Conservation (phyloP, 2,797 vertebrate genomes). For the Pogonophryne albipinna region DNA sequence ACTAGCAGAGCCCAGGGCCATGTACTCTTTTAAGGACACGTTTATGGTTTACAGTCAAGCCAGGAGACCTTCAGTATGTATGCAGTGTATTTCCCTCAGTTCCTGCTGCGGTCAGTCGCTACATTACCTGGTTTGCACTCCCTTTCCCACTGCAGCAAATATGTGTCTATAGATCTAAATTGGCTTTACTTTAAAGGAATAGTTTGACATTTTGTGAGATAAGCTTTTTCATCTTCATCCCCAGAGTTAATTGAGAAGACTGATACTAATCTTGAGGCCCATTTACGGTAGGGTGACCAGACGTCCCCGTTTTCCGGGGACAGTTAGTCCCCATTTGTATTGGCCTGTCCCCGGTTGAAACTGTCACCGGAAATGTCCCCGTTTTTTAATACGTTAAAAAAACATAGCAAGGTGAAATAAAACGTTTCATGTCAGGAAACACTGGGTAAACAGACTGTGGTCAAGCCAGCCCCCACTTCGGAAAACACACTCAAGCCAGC, state of each 20-base stretch:
- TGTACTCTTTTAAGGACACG: slow-evolving; percentile 17
- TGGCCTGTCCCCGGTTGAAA: no score
- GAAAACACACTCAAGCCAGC: no score
- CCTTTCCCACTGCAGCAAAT: slow-evolving; percentile 4
- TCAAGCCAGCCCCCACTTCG: no score
- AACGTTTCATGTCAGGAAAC: no score
- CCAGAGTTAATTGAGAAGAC: background rate
- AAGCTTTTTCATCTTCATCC: background rate
- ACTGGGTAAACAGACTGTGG: no score
- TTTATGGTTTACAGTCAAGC: slow-evolving; percentile 34
- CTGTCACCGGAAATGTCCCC: no score
- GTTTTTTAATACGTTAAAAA: no score
- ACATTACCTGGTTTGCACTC: slow-evolving; percentile 1
- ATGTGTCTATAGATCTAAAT: slow-evolving; percentile 9
- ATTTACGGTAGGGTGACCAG: background rate
- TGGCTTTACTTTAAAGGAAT: slow-evolving; percentile 1
- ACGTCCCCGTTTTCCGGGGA: no score
- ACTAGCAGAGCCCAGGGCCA: slow-evolving; percentile 10
- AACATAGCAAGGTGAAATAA: no score
- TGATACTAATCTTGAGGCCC: background rate
- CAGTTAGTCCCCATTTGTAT: no score
- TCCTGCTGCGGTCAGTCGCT: background rate
- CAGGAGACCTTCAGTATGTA: slow-evolving; percentile 20
- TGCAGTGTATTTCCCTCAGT: slow-evolving; percentile 10
- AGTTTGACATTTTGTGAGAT: slow-evolving; percentile 9